phyloP scores from a whole-genome alignment of 2,888 invertebrate genomes.

The Teinopalpus imperialis region DNA sequence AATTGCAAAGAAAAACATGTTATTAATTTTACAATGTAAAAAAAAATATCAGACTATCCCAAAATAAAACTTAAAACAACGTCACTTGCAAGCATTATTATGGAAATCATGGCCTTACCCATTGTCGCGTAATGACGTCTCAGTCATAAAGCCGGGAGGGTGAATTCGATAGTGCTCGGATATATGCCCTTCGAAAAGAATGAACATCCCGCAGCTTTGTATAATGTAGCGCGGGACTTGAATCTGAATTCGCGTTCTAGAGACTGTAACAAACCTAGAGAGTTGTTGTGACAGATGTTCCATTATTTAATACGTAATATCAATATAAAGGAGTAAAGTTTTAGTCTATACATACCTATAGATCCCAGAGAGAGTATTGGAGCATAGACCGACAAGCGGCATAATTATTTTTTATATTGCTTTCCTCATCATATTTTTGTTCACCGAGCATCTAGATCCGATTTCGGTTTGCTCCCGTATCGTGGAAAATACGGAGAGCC shows the following conservation, averaged over 20 bases:
- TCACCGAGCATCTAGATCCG: no score
- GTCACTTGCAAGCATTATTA: slow-evolving; percentile 18
- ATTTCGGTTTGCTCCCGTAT: no score
- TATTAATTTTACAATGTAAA: neutral
- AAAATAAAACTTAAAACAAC: neutral
- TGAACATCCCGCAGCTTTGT: slow-evolving; percentile 6
- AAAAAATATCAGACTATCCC: slow-evolving; percentile 8
- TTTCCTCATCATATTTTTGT: no score
- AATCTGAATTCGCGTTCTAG: neutral
- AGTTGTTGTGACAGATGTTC: no score
- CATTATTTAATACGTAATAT: no score
- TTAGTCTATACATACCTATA: no score
- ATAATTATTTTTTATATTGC: no score
- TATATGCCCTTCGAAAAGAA: slow-evolving; percentile 17
- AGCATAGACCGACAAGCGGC: no score
- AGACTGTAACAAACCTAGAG: no score
- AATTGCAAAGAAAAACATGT: neutral
- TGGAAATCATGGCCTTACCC: slow-evolving; percentile 22
- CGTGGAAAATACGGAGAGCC: no score
- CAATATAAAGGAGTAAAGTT: no score
- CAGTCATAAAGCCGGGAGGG: slow-evolving; percentile 11
- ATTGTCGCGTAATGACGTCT: slow-evolving; percentile 24
- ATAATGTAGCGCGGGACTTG: slow-evolving; percentile 3
- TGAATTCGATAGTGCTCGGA: slow-evolving; percentile 6
- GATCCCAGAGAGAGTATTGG: no score